phyloP scores from a whole-genome alignment of 2,113 vertebrate species.

The Myanophis thanlyinensis region DNA sequence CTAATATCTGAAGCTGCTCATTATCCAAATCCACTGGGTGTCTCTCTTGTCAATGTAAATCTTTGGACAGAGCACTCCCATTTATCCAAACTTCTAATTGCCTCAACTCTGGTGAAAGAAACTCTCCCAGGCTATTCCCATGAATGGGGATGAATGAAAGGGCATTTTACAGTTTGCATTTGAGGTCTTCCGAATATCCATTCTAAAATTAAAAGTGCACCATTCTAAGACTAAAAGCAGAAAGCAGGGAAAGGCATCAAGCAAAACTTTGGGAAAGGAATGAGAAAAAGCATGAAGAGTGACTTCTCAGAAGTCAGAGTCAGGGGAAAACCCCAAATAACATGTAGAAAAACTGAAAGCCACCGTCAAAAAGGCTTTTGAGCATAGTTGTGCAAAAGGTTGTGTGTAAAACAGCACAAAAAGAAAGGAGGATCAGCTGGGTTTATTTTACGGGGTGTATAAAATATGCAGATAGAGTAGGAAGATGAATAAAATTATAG shows the following conservation, averaged over 20 bases:
- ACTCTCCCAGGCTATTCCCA: constrained; percentile 11
- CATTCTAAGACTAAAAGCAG: background rate
- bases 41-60: constrained; percentile 24
- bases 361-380: background rate
- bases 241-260: background rate
- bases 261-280: background rate
- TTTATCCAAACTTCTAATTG: constrained; percentile 33
- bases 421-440: background rate
- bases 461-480: background rate
- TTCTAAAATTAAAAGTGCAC: background rate
- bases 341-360: background rate
- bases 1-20: constrained; percentile 24
- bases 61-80: background rate
- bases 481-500: no score
- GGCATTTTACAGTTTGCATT: background rate
- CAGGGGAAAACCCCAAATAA: background rate
- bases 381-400: background rate
- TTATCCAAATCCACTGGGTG: constrained; percentile 28
- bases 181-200: background rate
- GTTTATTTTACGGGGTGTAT: background rate
- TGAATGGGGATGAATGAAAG: constrained; percentile 1
- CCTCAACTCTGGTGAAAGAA: constrained; percentile 9
- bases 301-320: background rate
- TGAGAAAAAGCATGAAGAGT: background rate
- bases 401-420: background rate